Conservation (phyloP, 2,113 vertebrate species). For the Tachuris rubrigastra region DNA sequence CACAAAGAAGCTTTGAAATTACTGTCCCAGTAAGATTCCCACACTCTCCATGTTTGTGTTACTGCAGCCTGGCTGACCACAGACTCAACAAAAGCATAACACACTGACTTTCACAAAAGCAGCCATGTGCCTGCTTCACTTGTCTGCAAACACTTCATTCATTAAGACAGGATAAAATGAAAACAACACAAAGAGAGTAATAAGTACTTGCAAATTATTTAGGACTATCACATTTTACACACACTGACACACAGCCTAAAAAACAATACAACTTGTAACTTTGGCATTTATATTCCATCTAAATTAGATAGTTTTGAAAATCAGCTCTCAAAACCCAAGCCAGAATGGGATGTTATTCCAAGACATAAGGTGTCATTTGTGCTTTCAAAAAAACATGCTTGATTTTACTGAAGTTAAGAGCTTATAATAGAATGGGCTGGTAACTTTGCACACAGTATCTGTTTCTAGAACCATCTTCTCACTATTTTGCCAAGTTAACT, state of each 20-base stretch:
- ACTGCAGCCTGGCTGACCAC: not conserved
- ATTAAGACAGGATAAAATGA: not conserved
- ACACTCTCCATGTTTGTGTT: not conserved
- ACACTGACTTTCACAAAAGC: not conserved
- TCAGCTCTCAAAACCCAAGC: not conserved
- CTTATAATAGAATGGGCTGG: not conserved
- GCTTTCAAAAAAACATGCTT: not conserved
- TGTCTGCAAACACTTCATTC: not conserved
- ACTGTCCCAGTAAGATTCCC: constrained; percentile 11
- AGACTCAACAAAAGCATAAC: constrained; percentile 32
- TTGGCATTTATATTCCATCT: not conserved
- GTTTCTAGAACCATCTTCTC: not conserved
- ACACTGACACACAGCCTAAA: not conserved
- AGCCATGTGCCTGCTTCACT: not conserved
- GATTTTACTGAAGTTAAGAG: not conserved
- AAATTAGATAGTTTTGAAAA: not conserved
- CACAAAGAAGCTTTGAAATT: constrained; percentile 16
- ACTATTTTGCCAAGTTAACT: not conserved
- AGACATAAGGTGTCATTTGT: not conserved
- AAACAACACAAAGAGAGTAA: not conserved
- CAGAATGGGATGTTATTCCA: not conserved
- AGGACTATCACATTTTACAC: not conserved
- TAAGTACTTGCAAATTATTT: not conserved
- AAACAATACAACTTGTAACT: not conserved
- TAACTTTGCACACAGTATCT: not conserved